phyloP scores from a whole-genome alignment of 2,113 vertebrate species.

The Thunnus maccoyii region DNA sequence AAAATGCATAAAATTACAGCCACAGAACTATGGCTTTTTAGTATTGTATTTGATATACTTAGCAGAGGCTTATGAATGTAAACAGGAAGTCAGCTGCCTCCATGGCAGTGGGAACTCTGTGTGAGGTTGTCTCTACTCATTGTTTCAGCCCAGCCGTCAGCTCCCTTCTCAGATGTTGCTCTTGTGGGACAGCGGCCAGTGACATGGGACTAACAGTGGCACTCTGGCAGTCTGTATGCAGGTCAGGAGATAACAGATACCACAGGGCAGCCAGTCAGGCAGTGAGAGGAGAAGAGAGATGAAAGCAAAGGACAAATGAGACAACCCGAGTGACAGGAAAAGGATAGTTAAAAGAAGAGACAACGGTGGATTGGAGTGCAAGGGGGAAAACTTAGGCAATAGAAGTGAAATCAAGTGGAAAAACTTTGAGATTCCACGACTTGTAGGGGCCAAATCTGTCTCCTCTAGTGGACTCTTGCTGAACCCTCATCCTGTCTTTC shows the following conservation, averaged over 20 bases:
- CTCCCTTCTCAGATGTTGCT: conserved; percentile 33
- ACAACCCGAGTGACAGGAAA: neutral
- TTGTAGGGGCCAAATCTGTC: neutral
- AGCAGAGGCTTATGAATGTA: conserved; percentile 28
- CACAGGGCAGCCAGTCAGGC: conserved; percentile 20
- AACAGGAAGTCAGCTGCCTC: conserved; percentile 62
- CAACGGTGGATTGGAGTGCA: neutral
- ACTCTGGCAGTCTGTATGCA: conserved; percentile 35
- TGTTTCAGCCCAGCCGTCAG: conserved; percentile 38
- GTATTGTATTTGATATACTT: conserved; percentile 7
- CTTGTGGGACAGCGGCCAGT: conserved; percentile 50
- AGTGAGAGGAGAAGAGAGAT: neutral
- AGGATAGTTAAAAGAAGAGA: conserved; percentile 19
- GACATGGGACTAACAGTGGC: conserved; percentile 16
- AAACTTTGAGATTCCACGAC: neutral
- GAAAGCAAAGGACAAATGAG: conserved; percentile 19
- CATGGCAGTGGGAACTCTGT: conserved; percentile 31
- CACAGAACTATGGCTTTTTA: neutral
- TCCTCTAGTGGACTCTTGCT: neutral
- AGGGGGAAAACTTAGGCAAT: neutral
- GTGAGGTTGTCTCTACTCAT: conserved; percentile 37
- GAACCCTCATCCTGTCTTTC: conserved; percentile 2
- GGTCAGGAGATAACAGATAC: conserved; percentile 51
- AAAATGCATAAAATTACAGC: conserved; percentile 14
- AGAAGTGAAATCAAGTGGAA: neutral